Conservation (phyloP, 2,113 vertebrate genomes). For the Halcyon senegalensis region DNA sequence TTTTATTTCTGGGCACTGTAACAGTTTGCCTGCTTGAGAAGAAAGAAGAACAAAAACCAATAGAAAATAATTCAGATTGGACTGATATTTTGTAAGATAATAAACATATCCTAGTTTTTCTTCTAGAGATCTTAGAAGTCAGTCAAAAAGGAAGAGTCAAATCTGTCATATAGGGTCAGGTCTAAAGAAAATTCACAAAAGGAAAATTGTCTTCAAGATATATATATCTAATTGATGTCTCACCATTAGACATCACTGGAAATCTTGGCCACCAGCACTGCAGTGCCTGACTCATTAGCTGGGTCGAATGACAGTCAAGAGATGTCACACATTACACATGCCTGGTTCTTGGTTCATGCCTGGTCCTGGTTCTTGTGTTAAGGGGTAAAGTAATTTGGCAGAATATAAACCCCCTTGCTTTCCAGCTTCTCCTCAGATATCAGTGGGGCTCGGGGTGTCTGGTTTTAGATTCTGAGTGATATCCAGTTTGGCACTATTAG, state of each 20-base stretch:
- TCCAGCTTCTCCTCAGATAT: no score
- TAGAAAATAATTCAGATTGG: background rate
- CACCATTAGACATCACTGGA: background rate
- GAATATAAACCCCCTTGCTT: no score
- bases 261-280: background rate
- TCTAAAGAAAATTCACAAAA: background rate
- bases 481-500: no score
- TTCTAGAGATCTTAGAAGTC: background rate
- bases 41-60: no score
- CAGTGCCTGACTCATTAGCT: background rate
- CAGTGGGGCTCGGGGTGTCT: no score
- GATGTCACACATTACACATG: background rate
- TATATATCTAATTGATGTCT: background rate
- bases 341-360: background rate
- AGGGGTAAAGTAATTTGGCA: no score
- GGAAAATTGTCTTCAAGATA: background rate
- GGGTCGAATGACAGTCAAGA: background rate
- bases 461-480: no score
- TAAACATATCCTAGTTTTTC: background rate
- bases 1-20: background rate
- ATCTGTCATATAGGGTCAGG: background rate
- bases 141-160: background rate
- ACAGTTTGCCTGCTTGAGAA: background rate
- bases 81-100: background rate
- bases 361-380: background rate